phyloP scores from a whole-genome alignment of 2,113 vertebrate species.

The Chiloscyllium plagiosum region DNA sequence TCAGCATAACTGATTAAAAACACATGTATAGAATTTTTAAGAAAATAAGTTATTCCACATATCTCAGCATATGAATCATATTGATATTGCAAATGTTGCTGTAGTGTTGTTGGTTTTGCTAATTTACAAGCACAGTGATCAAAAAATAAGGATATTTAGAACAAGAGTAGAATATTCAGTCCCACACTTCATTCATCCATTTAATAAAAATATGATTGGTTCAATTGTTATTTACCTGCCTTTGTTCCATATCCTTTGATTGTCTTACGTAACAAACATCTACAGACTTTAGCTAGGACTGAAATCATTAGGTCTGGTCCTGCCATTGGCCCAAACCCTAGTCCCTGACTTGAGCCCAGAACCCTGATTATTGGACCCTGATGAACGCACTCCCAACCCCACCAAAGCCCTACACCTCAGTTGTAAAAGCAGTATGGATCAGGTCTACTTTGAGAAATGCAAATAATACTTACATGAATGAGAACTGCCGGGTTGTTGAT shows the following conservation, averaged over 20 bases:
- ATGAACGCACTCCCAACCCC: too few species aligned
- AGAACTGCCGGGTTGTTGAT: background rate
- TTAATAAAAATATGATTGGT: background rate
- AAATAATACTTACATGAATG: background rate
- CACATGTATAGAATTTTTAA: background rate
- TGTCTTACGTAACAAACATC: background rate
- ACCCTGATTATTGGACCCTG: too few species aligned
- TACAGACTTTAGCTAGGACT: background rate
- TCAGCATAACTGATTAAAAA: background rate
- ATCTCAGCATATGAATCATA: background rate
- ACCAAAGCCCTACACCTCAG: background rate
- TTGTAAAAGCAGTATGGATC: background rate
- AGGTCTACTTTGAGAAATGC: background rate
- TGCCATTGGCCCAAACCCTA: too few species aligned
- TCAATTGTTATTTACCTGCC: background rate
- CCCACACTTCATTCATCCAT: too few species aligned
- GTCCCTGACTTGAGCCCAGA: too few species aligned
- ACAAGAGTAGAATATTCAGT: background rate
- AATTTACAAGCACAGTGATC: background rate
- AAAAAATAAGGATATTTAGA: background rate
- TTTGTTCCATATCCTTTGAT: background rate
- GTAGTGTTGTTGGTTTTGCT: background rate
- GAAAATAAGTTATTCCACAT: background rate
- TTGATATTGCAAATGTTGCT: background rate
- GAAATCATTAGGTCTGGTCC: too few species aligned